phyloP scores from a whole-genome alignment of 2,888 invertebrate genomes.

The Chouioia cunea region DNA sequence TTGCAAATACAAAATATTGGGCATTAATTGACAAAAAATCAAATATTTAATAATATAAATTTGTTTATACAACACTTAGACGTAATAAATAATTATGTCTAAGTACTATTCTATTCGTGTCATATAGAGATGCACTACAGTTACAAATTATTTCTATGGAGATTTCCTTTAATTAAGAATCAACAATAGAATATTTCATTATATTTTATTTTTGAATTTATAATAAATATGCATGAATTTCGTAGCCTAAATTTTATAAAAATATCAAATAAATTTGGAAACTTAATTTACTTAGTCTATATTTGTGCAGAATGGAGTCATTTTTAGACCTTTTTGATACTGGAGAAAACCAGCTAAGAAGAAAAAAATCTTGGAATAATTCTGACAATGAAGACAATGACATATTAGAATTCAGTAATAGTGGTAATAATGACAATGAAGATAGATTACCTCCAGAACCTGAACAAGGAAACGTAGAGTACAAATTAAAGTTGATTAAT shows the following conservation, averaged over 20 bases:
- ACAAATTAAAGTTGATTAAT: conserved; percentile 93
- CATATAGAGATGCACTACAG: conserved; percentile 1
- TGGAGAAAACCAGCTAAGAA: conserved; percentile 60
- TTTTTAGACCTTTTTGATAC: conserved; percentile 87
- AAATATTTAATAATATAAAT: conserved; percentile 9
- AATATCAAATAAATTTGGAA: not conserved
- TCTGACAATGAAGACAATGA: conserved; percentile 68
- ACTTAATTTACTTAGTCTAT: not conserved
- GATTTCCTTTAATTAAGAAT: not conserved
- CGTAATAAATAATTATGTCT: not conserved
- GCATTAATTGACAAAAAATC: conserved; percentile 7
- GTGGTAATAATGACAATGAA: conserved; percentile 70
- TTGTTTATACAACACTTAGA: no score
- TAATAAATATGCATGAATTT: no score
- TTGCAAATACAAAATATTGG: not conserved
- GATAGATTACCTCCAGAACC: conserved; percentile 88
- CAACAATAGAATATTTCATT: not conserved
- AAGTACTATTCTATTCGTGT: no score
- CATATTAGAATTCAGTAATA: conserved; percentile 67
- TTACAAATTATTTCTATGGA: not conserved
- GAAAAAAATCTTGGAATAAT: conserved; percentile 71
- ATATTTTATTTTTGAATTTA: not conserved
- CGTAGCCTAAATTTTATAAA: no score
- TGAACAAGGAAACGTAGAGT: conserved; percentile 95
- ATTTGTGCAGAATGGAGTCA: conserved; percentile 84